Conservation (phyloP, 2,113 vertebrate genomes). For the Corydoras maculifer region DNA sequence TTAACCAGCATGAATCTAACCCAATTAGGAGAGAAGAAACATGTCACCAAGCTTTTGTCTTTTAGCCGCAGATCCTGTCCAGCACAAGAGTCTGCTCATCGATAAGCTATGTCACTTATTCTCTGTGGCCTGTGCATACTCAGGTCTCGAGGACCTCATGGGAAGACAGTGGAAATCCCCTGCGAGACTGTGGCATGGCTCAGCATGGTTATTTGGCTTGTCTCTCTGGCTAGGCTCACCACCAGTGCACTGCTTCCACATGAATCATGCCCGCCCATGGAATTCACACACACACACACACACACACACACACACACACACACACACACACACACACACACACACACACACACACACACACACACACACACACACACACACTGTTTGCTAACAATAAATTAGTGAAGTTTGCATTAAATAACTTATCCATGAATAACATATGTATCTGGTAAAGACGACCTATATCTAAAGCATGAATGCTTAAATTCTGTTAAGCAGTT, state of each 20-base stretch:
- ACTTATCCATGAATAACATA: neutral
- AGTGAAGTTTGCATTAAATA: constrained; percentile 34
- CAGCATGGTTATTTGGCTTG: constrained; percentile 23
- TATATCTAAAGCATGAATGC: too few species aligned
- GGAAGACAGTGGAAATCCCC: constrained; percentile 37
- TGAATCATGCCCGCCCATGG: neutral
- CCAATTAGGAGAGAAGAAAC: constrained; percentile 35
- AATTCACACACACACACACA: neutral
- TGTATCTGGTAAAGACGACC: too few species aligned
- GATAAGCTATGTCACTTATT: constrained; percentile 37
- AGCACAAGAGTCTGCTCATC: constrained; percentile 34
- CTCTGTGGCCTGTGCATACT: constrained; percentile 10
- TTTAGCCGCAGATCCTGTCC: constrained; percentile 18
- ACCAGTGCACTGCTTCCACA: constrained; percentile 7
- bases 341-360: neutral
- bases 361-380: too few species aligned
- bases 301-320: neutral
- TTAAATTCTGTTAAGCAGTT: neutral
- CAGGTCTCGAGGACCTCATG: constrained; percentile 27
- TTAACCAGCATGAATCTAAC: constrained; percentile 40
- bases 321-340: neutral
- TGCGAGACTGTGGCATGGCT: constrained; percentile 26
- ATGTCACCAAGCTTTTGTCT: constrained; percentile 29
- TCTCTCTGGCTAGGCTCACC: constrained; percentile 19
- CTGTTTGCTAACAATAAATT: constrained; percentile 36